Evolutionary conservation across 92 coral and sea anemone genomes (phyloP).

Genomic region (Palythoa grandis): DNA sequence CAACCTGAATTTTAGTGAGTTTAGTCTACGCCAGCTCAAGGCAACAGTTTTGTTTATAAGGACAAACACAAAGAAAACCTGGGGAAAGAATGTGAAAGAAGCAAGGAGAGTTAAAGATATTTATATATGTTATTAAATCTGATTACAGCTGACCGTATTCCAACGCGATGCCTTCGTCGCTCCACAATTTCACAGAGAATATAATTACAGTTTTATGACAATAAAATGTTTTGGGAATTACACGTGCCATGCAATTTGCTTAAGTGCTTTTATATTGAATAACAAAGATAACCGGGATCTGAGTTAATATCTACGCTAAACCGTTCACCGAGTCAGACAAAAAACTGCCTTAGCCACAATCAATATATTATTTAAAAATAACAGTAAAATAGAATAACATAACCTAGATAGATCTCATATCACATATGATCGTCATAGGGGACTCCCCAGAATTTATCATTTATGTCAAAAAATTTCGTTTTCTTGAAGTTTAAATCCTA

Average conservation of each 20-base stretch:
- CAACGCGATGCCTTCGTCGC: neutral
- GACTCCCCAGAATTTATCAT: neutral
- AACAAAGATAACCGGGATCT: slow-evolving; percentile 13
- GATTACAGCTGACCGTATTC: neutral
- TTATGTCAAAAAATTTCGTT: neutral
- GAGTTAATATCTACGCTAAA: neutral
- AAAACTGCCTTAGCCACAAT: slow-evolving; percentile 7
- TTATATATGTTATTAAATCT: no score
- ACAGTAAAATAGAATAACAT: no score
- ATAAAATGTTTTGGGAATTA: slow-evolving; percentile 6
- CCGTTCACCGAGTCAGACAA: slow-evolving; percentile 9
- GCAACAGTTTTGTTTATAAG: neutral
- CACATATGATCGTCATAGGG: neutral
- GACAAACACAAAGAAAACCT: neutral
- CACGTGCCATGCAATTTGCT: slow-evolving; percentile 31
- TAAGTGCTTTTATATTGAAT: slow-evolving; percentile 27
- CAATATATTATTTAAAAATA: neutral
- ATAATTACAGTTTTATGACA: slow-evolving; percentile 8
- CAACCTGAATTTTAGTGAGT: neutral
- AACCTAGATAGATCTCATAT: neutral
- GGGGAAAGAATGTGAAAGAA: neutral
- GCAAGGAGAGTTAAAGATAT: no score
- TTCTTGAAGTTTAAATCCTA: neutral
- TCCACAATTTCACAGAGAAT: neutral
- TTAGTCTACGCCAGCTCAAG: slow-evolving; percentile 19